A percentile compares a stretch with the other conserved stretches of the same genome.
phyloP scores from a whole-genome alignment of 2,888 invertebrate genomes.

The Caenorhabditis imperialis region DNA sequence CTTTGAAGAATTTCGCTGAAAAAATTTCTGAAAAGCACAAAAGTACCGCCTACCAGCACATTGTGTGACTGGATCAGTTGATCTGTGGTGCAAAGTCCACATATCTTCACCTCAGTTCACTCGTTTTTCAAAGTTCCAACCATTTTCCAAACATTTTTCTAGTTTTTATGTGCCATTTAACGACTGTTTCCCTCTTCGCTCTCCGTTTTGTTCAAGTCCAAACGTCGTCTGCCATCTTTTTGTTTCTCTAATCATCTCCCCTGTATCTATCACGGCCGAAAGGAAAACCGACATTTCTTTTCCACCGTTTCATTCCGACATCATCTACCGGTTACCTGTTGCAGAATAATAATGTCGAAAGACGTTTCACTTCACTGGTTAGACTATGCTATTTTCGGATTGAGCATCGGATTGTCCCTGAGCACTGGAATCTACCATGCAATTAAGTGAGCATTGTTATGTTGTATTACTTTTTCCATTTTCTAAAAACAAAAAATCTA shows the following conservation, averaged over 20 bases:
- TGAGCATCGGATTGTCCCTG: slow-evolving; percentile 66
- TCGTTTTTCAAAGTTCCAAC: neutral
- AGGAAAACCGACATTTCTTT: slow-evolving; percentile 30
- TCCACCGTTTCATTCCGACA: slow-evolving; percentile 19
- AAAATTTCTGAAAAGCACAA: too few relatives aligned
- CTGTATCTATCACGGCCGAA: slow-evolving; percentile 30
- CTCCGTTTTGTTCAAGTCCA: too few relatives aligned
- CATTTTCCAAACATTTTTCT: neutral
- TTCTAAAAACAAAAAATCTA: neutral
- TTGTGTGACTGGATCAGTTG: too few relatives aligned
- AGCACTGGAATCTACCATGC: slow-evolving; percentile 74
- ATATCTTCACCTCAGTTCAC: too few relatives aligned
- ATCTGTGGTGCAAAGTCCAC: slow-evolving; percentile 23
- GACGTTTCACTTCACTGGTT: slow-evolving; percentile 55
- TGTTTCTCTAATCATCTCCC: slow-evolving; percentile 4
- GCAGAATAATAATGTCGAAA: slow-evolving; percentile 19
- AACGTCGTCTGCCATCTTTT: too few relatives aligned
- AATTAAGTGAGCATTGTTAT: slow-evolving; percentile 61
- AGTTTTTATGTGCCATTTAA: slow-evolving; percentile 19
- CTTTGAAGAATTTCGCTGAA: slow-evolving; percentile 13
- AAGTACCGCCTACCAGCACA: too few relatives aligned
- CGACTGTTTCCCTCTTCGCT: slow-evolving; percentile 12
- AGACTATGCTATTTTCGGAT: slow-evolving; percentile 68
- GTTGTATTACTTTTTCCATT: neutral
- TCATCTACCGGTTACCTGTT: slow-evolving; percentile 13